Percentiles rank a stretch among this genome's conserved stretches.
These are phyloP conservation scores for Andrena hattorfiana DNA, from an alignment of 2,888 invertebrate genomes.

Conservation along the genomic window DNA sequence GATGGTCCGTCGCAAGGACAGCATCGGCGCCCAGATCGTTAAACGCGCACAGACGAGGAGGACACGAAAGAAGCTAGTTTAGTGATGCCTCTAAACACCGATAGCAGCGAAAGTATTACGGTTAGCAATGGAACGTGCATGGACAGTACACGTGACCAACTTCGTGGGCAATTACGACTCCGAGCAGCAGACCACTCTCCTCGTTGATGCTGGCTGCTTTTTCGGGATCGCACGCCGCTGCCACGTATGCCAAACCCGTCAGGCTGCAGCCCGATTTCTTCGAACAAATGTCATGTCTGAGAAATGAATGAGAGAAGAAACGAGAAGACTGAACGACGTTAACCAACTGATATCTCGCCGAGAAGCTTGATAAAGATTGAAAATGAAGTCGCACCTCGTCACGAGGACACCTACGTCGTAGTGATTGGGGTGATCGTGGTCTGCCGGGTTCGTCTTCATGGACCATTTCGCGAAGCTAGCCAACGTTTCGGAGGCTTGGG, in stretches of 20 bases:
- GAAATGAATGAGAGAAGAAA: conserved; percentile 2
- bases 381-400: conserved; percentile 87
- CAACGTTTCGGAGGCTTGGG: conserved; percentile 87
- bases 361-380: background rate
- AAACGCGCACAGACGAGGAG: background rate
- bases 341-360: background rate
- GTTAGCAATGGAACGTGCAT: conserved; percentile 34
- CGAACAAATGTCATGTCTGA: conserved; percentile 77
- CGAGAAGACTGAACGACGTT: no score
- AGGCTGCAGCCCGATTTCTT: conserved; percentile 87
- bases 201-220: conserved; percentile 96
- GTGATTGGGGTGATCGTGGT: conserved; percentile 93
- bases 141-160: conserved; percentile 94
- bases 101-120: conserved; percentile 22
- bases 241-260: conserved; percentile 95
- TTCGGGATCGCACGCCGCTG: conserved; percentile 94
- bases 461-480: conserved; percentile 89
- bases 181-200: conserved; percentile 95
- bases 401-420: conserved; percentile 95
- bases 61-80: background rate
- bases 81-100: background rate
- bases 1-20: no score
- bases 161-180: conserved; percentile 96
- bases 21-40: background rate
- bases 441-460: conserved; percentile 89